A percentile compares a stretch with the other conserved stretches of the same genome.
phyloP scores from a whole-genome alignment of 2,888 invertebrate species.

The Agrenia bidenticulata region DNA sequence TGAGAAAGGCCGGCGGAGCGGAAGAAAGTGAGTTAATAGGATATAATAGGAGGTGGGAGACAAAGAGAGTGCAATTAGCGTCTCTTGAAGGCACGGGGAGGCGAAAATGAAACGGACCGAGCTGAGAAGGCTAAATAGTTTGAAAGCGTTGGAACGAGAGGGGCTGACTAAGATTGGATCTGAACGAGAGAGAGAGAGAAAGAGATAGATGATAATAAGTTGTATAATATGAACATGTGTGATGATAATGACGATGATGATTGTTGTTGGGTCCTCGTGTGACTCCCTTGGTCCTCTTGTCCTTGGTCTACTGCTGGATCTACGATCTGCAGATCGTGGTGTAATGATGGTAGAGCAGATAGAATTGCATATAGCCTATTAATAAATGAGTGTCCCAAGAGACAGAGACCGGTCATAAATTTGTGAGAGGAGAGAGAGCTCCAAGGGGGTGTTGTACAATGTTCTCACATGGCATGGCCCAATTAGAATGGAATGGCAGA shows the following conservation, averaged over 20 bases:
- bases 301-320: conserved; percentile 12
- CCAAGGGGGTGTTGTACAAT: conserved; percentile 25
- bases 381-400: conserved; percentile 54
- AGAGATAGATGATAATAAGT: conserved; percentile 29
- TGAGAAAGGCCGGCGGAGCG: background rate
- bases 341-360: conserved; percentile 48
- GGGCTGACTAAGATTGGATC: background rate
- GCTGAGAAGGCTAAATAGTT: no score
- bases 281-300: conserved; percentile 6
- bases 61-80: conserved; percentile 7
- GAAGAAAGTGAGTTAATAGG: background rate
- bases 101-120: background rate
- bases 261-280: conserved; percentile 31
- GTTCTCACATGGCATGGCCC: conserved; percentile 49
- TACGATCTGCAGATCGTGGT: conserved; percentile 26
- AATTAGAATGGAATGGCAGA: conserved; percentile 35
- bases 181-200: background rate
- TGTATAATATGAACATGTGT: conserved; percentile 46
- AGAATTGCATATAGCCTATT: conserved; percentile 54
- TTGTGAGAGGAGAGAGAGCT: conserved; percentile 39
- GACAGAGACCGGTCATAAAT: conserved; percentile 53
- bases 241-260: conserved; percentile 35
- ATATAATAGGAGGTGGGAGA: background rate
- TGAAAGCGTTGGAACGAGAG: no score
- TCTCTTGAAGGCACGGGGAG: no score